phyloP scores from a whole-genome alignment of 2,888 invertebrate genomes.

The Neuroscelio doddi region DNA sequence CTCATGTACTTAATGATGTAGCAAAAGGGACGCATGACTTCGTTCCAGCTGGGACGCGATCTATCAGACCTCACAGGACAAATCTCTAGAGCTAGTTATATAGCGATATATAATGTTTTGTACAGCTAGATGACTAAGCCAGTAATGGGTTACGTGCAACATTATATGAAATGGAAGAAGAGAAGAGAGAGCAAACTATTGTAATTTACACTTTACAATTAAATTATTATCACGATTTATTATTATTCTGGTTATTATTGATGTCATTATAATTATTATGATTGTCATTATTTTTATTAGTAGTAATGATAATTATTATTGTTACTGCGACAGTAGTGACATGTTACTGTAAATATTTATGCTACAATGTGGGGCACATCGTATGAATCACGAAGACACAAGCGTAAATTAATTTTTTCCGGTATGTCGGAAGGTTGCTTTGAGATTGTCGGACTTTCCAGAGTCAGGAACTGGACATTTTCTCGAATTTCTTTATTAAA shows the following conservation, averaged over 20 bases:
- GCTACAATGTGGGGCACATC: slow-evolving; percentile 40
- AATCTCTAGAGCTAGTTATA: slow-evolving; percentile 67
- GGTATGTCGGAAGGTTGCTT: not conserved
- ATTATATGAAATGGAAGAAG: slow-evolving; percentile 61
- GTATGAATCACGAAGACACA: slow-evolving; percentile 21
- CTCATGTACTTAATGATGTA: slow-evolving; percentile 45
- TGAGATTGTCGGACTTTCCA: no score
- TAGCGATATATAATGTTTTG: slow-evolving; percentile 70
- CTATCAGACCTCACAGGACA: slow-evolving; percentile 67
- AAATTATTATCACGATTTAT: slow-evolving; percentile 58
- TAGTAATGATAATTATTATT: slow-evolving; percentile 21
- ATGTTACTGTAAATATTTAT: slow-evolving; percentile 69
- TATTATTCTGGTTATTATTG: no score
- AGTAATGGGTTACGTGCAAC: slow-evolving; percentile 71
- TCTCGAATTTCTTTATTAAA: no score
- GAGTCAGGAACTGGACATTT: no score
- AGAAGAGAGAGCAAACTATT: slow-evolving; percentile 60
- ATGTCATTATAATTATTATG: no score
- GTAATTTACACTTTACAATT: slow-evolving; percentile 66
- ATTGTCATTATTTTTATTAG: slow-evolving; percentile 50
- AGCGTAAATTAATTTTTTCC: slow-evolving; percentile 23
- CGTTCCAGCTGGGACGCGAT: slow-evolving; percentile 52
- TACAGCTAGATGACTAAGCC: slow-evolving; percentile 71
- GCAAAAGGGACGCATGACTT: slow-evolving; percentile 7
- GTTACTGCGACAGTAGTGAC: slow-evolving; percentile 55